Percentiles rank a stretch among this genome's conserved stretches.
Evolutionary conservation across 2,113 vertebrate genomes (phyloP).

Genomic region (Zosterops borbonicus): DNA sequence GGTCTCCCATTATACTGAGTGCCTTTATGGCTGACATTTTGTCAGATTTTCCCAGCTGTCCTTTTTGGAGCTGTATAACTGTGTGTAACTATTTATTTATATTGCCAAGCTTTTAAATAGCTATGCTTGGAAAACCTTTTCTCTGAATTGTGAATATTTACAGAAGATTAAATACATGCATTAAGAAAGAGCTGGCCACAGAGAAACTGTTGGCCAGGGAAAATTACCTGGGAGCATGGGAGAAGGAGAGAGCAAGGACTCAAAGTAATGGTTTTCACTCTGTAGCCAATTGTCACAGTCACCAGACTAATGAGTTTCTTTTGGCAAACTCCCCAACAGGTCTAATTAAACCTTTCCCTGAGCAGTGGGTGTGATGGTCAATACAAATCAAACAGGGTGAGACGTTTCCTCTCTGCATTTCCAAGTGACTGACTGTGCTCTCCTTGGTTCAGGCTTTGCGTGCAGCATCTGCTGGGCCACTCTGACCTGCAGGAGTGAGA

Average conservation of each 20-base stretch:
- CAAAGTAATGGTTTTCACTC: fast-evolving
- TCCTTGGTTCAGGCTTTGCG: not conserved
- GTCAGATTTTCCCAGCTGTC: not conserved
- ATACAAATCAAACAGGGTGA: not conserved
- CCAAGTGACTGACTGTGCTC: no score
- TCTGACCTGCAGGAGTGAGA: not conserved
- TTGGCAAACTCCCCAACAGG: not conserved
- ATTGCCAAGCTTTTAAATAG: not conserved
- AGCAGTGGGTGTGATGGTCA: not conserved
- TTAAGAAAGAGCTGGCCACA: not conserved
- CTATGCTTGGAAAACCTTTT: not conserved
- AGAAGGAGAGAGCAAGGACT: not conserved
- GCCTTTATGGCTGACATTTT: not conserved
- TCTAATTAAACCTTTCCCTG: not conserved
- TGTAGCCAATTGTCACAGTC: not conserved
- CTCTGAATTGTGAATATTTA: not conserved
- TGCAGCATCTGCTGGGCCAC: not conserved
- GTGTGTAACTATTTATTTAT: not conserved
- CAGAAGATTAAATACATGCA: not conserved
- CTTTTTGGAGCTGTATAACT: not conserved
- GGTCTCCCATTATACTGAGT: not conserved
- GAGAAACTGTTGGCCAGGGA: not conserved
- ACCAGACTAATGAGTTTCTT: not conserved
- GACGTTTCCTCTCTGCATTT: not conserved
- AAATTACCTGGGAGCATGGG: not conserved